Conservation (phyloP, 2,797 vertebrate species). For the Paramormyrops hopkinsi region DNA sequence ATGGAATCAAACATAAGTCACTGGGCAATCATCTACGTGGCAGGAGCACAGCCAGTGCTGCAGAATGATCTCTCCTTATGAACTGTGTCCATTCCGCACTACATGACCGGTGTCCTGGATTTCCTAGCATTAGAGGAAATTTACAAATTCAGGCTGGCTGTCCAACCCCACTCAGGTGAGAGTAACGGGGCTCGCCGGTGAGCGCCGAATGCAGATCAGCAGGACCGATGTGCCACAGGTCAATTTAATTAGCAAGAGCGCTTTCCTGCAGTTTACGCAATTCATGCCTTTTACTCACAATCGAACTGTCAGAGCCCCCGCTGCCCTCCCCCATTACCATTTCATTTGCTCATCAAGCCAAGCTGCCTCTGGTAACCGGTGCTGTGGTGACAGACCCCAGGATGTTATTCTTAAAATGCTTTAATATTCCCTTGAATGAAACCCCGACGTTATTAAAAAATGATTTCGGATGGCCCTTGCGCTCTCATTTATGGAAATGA, state of each 20-base stretch:
- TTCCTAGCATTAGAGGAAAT: background rate
- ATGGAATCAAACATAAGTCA: background rate
- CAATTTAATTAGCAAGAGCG: constrained; percentile 30
- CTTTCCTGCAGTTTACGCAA: constrained; percentile 21
- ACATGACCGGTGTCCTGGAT: background rate
- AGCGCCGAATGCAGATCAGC: constrained; percentile 12
- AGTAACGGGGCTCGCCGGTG: background rate
- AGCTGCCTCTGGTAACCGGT: background rate
- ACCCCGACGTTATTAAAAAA: background rate
- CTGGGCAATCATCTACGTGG: background rate
- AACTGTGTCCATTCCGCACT: background rate
- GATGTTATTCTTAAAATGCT: background rate
- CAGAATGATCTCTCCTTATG: background rate
- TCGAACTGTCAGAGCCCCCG: background rate
- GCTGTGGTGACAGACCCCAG: background rate
- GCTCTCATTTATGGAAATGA: background rate
- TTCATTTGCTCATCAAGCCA: background rate
- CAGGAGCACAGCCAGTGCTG: background rate
- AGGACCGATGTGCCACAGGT: constrained; percentile 16
- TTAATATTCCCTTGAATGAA: background rate
- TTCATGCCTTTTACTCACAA: constrained; percentile 7
- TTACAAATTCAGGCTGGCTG: background rate
- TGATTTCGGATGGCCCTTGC: background rate
- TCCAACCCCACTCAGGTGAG: background rate
- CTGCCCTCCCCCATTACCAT: background rate